Evolutionary conservation across 2,113 vertebrate genomes (phyloP).

Genomic region (Alexandromys fortis): DNA sequence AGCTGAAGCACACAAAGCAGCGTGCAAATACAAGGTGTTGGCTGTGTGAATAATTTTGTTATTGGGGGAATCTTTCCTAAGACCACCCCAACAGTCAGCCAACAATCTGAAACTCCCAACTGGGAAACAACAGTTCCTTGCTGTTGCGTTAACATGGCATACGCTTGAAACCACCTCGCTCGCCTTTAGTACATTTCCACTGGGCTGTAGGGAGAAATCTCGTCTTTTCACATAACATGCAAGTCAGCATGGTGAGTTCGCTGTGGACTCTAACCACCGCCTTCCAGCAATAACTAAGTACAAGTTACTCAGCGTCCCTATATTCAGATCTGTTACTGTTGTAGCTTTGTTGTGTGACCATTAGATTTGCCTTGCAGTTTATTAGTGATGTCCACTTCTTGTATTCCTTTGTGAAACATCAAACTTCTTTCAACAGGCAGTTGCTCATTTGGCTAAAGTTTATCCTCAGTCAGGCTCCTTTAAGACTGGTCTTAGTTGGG

Average conservation of each 20-base stretch:
- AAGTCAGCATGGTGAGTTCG: not conserved
- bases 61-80: not conserved
- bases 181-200: not conserved
- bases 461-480: not conserved
- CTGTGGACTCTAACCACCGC: not conserved
- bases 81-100: not conserved
- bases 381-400: not conserved
- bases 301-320: not conserved
- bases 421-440: constrained; percentile 16
- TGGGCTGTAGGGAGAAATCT: not conserved
- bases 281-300: not conserved
- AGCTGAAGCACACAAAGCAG: constrained; percentile 15
- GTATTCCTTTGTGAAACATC: constrained; percentile 33
- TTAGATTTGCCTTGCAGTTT: constrained; percentile 29
- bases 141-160: not conserved
- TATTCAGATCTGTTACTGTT: not conserved
- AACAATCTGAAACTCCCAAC: not conserved
- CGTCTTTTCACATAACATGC: not conserved
- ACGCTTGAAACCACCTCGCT: not conserved
- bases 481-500: not conserved
- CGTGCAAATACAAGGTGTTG: not conserved
- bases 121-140: not conserved
- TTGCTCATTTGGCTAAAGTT: not conserved
- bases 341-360: not conserved
- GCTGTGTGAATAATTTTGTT: not conserved